These are phyloP conservation scores for Antheraea mylitta DNA, from an alignment of 1,140 invertebrate species.

Conservation along the genomic window DNA sequence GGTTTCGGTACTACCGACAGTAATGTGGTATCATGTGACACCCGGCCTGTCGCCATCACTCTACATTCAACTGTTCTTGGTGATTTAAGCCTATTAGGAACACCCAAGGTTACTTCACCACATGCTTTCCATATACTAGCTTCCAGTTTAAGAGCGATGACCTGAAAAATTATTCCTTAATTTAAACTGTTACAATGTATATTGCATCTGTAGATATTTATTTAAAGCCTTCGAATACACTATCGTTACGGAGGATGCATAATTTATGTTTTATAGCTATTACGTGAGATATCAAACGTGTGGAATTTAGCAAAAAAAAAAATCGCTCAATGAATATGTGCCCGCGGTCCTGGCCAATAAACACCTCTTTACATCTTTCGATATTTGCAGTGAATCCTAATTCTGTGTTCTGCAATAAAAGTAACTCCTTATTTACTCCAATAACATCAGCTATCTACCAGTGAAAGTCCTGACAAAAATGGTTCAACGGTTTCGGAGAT, in stretches of 20 bases:
- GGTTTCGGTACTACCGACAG: slow-evolving; percentile 41
- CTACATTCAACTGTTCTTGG: slow-evolving; percentile 50
- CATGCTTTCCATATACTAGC: slow-evolving; percentile 55
- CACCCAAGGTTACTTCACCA: slow-evolving; percentile 42
- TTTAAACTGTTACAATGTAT: background rate
- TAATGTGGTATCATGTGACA: slow-evolving; percentile 59
- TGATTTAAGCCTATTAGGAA: slow-evolving; percentile 38
- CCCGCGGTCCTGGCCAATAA: too few species aligned
- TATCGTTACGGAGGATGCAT: background rate
- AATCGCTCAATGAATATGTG: too few species aligned
- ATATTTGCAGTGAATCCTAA: too few species aligned
- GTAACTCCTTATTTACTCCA: too few species aligned
- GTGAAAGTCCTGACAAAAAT: too few species aligned
- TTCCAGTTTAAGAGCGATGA: slow-evolving; percentile 45
- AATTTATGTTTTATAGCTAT: background rate
- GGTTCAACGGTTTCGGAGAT: too few species aligned
- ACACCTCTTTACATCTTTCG: too few species aligned
- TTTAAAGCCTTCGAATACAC: too few species aligned
- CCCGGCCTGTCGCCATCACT: slow-evolving; percentile 37
- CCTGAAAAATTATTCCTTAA: slow-evolving; percentile 26
- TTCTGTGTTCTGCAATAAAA: too few species aligned
- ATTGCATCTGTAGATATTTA: too few species aligned
- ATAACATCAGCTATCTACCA: too few species aligned
- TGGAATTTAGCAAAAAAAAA: too few species aligned
- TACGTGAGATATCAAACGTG: background rate